Percentiles rank a stretch among this genome's conserved stretches.
Conservation (phyloP, 2,888 invertebrate genomes). For the Hemistola chrysoprasaria region DNA sequence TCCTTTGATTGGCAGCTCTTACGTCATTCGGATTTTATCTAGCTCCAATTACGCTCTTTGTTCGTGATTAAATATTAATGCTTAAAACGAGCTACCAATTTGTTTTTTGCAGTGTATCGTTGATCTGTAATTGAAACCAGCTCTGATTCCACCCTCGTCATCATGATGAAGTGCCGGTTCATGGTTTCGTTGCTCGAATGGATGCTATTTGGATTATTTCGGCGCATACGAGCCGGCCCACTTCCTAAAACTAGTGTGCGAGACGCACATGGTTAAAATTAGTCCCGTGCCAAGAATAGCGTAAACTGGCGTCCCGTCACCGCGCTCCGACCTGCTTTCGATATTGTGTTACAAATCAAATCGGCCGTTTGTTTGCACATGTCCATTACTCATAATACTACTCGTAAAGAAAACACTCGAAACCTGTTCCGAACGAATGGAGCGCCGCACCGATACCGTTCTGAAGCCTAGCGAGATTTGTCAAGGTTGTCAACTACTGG, state of each 20-base stretch:
- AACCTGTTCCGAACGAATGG: slow-evolving; percentile 34
- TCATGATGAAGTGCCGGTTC: background rate
- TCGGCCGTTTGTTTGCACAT: slow-evolving; percentile 39
- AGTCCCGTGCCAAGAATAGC: slow-evolving; percentile 76
- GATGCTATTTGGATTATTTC: slow-evolving; percentile 37
- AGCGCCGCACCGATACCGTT: slow-evolving; percentile 21
- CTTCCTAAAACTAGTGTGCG: slow-evolving; percentile 79
- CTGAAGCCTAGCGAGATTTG: slow-evolving; percentile 32
- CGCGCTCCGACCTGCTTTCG: slow-evolving; percentile 55
- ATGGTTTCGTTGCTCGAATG: slow-evolving; percentile 17
- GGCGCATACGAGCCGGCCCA: slow-evolving; percentile 67
- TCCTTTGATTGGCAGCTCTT: slow-evolving; percentile 68
- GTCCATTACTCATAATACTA: slow-evolving; percentile 37
- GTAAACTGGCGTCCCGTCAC: slow-evolving; percentile 71
- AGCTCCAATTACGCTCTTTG: slow-evolving; percentile 57
- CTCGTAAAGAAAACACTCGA: slow-evolving; percentile 31
- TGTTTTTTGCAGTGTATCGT: slow-evolving; percentile 10
- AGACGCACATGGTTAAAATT: slow-evolving; percentile 82
- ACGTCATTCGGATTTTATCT: slow-evolving; percentile 62
- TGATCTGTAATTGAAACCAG: slow-evolving; percentile 14
- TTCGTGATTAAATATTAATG: slow-evolving; percentile 25
- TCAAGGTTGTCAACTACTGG: slow-evolving; percentile 35
- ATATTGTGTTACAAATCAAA: slow-evolving; percentile 74
- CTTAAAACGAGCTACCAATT: slow-evolving; percentile 17
- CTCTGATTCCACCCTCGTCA: slow-evolving; percentile 2